Evolutionary conservation across 2,888 invertebrate genomes (phyloP).

Genomic region (Syrista parreyssii): DNA sequence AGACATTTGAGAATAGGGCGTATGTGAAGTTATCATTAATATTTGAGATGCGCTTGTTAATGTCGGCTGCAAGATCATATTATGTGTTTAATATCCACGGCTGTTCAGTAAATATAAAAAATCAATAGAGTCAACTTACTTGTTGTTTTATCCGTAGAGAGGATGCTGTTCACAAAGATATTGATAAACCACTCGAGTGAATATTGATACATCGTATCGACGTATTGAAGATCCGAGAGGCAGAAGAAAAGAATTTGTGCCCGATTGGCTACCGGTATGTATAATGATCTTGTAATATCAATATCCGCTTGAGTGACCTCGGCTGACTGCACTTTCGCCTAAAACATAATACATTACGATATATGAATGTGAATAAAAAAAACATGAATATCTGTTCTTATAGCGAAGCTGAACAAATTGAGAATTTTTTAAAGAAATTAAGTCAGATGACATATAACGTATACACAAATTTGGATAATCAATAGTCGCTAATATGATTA

Average conservation of each 20-base stretch:
- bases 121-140: slow-evolving; percentile 62
- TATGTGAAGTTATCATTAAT: slow-evolving; percentile 86
- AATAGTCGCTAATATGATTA: no score
- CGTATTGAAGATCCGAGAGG: slow-evolving; percentile 84
- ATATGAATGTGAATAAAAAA: background rate
- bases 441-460: no score
- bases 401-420: background rate
- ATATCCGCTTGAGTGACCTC: slow-evolving; percentile 86
- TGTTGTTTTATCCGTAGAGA: slow-evolving; percentile 74
- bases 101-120: slow-evolving; percentile 7
- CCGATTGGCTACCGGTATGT: slow-evolving; percentile 87
- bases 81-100: background rate
- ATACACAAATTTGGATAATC: no score
- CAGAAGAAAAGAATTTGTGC: slow-evolving; percentile 91
- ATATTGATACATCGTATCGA: slow-evolving; percentile 97
- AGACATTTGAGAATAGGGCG: slow-evolving; percentile 86
- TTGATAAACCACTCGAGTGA: slow-evolving; percentile 92
- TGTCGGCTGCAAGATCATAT: slow-evolving; percentile 70
- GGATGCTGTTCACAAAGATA: slow-evolving; percentile 80
- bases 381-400: background rate
- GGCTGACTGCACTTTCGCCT: slow-evolving; percentile 84
- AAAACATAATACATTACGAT: background rate
- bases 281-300: slow-evolving; percentile 82
- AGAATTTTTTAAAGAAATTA: background rate
- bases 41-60: slow-evolving; percentile 79